A percentile compares a stretch with the other conserved stretches of the same genome.
Evolutionary conservation across 2,888 invertebrate genomes (phyloP).

Genomic region (Drepanosiphum platanoidis): DNA sequence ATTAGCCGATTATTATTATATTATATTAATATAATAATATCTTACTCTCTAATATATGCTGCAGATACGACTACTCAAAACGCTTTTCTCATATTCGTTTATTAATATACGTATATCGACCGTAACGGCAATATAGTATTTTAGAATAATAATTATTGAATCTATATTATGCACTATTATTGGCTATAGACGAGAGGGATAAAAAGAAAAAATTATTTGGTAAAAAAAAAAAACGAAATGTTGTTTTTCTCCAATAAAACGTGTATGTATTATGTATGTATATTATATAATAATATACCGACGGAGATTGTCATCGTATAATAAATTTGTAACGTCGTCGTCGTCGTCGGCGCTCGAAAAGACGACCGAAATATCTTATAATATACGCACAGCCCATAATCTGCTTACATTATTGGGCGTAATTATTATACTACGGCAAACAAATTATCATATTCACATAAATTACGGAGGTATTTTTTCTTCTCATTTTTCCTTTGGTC

Average conservation of each 20-base stretch:
- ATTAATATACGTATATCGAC: not conserved
- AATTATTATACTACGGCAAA: not conserved
- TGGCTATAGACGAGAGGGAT: not conserved
- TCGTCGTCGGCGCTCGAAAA: not conserved
- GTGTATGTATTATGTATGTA: too few relatives aligned
- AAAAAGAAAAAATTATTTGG: too few relatives aligned
- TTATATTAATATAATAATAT: too few relatives aligned
- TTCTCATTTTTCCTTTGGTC: too few relatives aligned
- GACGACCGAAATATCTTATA: not conserved
- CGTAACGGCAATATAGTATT: not conserved
- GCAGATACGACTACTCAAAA: too few relatives aligned
- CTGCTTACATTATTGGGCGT: slow-evolving; percentile 4
- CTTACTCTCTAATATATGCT: too few relatives aligned
- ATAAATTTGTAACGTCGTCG: not conserved
- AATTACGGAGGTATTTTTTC: not conserved
- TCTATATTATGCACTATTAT: not conserved
- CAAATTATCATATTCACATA: slow-evolving; percentile 10
- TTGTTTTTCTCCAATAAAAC: not conserved
- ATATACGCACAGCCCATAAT: not conserved
- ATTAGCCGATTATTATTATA: not conserved
- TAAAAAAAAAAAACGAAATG: not conserved
- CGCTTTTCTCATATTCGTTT: not conserved
- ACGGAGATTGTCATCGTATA: not conserved
- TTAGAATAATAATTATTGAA: too few relatives aligned
- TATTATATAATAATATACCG: too few relatives aligned